These are phyloP conservation scores for Oryzias dopingdopingensis DNA, from an alignment of 2,797 vertebrate genomes.

Conservation along the genomic window DNA sequence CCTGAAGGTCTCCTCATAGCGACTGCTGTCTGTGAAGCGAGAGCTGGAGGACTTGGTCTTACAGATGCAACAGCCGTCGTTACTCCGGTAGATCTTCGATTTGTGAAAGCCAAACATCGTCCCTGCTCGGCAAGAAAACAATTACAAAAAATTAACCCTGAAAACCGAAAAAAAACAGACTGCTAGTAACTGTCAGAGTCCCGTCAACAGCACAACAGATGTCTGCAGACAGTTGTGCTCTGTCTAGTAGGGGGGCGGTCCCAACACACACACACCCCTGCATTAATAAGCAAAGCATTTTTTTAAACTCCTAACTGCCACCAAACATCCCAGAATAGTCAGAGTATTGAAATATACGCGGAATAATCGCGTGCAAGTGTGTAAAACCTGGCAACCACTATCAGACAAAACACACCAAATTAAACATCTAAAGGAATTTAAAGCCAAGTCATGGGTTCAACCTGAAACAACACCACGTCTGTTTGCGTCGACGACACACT, in stretches of 20 bases:
- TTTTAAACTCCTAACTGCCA: neutral
- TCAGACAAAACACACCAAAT: neutral
- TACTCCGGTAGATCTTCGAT: constrained; percentile 85
- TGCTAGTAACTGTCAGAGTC: neutral
- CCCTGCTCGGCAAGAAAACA: constrained; percentile 10
- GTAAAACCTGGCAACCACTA: neutral
- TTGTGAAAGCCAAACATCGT: constrained; percentile 86
- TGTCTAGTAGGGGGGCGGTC: constrained; percentile 69
- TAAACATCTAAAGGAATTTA: constrained; percentile 2
- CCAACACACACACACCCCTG: constrained; percentile 33
- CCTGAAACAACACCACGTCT: neutral
- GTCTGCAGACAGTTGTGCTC: constrained; percentile 38
- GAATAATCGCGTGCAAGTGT: neutral
- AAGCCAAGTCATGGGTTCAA: constrained; percentile 9
- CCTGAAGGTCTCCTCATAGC: constrained; percentile 82
- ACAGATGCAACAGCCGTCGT: constrained; percentile 85
- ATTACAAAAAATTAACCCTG: constrained; percentile 25
- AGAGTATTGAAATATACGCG: too few species aligned
- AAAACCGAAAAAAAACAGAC: constrained; percentile 9
- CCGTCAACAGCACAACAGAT: neutral
- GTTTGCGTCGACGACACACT: neutral
- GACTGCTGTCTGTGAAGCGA: constrained; percentile 83
- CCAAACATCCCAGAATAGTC: too few species aligned
- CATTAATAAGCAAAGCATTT: constrained; percentile 1
- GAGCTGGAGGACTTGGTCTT: constrained; percentile 87